These are phyloP conservation scores for Drosophila insularis DNA, from an alignment of 1,140 invertebrate species.

Conservation along the genomic window DNA sequence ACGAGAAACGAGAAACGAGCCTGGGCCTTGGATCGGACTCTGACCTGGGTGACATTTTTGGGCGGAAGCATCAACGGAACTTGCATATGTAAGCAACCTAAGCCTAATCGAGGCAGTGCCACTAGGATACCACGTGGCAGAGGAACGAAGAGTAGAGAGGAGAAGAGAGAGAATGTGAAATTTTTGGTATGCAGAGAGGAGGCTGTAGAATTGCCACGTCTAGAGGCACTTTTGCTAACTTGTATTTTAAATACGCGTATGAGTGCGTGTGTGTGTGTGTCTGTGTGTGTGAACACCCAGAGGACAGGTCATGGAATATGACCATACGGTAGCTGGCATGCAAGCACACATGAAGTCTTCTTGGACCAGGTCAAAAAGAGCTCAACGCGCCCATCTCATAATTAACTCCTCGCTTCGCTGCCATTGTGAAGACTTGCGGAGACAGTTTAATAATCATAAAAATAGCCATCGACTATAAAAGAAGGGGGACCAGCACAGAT, in stretches of 20 bases:
- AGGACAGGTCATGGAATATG: background rate
- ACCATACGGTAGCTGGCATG: background rate
- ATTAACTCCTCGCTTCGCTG: conserved; percentile 80
- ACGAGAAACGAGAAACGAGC: conserved; percentile 7
- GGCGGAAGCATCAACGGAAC: conserved; percentile 68
- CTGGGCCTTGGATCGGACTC: conserved; percentile 21
- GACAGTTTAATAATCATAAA: conserved; percentile 79
- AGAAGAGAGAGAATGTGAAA: background rate
- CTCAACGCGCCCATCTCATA: conserved; percentile 79
- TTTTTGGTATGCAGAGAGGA: conserved; percentile 1
- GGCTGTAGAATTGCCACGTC: conserved; percentile 71
- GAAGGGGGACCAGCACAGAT: background rate
- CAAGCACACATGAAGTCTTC: conserved; percentile 13
- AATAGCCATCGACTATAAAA: conserved; percentile 39
- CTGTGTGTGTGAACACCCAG: conserved; percentile 28
- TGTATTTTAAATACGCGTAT: conserved; percentile 67
- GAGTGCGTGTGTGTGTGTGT: conserved; percentile 13
- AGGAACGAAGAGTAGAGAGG: background rate
- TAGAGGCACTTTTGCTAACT: conserved; percentile 74
- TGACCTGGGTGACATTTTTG: conserved; percentile 57
- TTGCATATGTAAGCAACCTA: conserved; percentile 69
- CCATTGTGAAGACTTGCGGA: conserved; percentile 70
- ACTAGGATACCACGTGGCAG: conserved; percentile 19
- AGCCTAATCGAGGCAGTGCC: conserved; percentile 27
- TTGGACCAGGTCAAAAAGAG: conserved; percentile 42